Base-by-base conservation (phyloP, 2,797 vertebrate species). In the Catostomus latipinnis region DNA sequence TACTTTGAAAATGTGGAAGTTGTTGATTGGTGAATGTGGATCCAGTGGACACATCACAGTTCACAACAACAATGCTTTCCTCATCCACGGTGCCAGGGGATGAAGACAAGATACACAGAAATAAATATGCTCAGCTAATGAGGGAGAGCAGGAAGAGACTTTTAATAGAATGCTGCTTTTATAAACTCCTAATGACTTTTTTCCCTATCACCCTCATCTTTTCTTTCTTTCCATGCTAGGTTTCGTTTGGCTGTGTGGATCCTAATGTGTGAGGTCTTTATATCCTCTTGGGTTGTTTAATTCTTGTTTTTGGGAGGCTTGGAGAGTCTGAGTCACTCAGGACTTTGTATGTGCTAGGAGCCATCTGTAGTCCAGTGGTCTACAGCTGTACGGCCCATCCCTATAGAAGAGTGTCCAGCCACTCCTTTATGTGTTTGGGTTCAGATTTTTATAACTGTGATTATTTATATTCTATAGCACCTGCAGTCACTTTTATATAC, bases 91-190 rank as follows among this genome's bases (percentile, higher is more conserved):
- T 75, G 71, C 72, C 83, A 80, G 86, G 82, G 88, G 89, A 90
- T 87, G 89, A 90, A 86, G 88, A 87, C 87, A 87, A 79, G 90
- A 88, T 90, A 90, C 91, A 93, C 92, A 93, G 91, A 92, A 94
- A 93, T 88, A 75, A 84, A 88, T 88, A 87, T 84, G 85, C 88
- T 87, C 80, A 83, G 88, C 90, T 93, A 93, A 92, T 94, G 90
- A 93, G 93, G 92, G 90, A 81, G 84, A 85, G 80, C 81, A 92
- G 79, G 81, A 89, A 90, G 90, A 86, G 78, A 83, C 82, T 91
- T 89, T 90, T 91, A 89, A 89, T 86, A 89, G 84, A 86, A 83
- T 77, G 67, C 66, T 81, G 71, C 83, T 82, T 83, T 84, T 81
- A 67, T 67, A 84, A 84, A 85, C 84, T 83, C 85, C 53, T 84